Conservation (phyloP, 2,888 invertebrate genomes). For the Ectobius pallidus region DNA sequence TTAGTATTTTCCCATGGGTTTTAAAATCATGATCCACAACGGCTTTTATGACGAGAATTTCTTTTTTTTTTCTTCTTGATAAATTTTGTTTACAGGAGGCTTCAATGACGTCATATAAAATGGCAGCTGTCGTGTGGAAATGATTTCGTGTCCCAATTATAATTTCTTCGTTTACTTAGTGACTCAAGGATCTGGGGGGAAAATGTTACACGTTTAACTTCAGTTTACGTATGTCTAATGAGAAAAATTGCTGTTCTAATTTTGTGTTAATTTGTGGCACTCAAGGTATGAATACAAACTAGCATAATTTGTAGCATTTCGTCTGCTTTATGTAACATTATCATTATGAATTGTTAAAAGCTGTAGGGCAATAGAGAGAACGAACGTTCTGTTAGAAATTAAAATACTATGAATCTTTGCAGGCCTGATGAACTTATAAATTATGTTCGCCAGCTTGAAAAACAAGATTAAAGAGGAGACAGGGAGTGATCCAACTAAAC, state of each 20-base stretch:
- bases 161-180: not conserved
- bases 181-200: not conserved
- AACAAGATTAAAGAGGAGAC: conserved; percentile 91
- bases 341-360: too few species aligned
- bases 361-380: too few species aligned
- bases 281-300: not conserved
- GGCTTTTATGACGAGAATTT: too few species aligned
- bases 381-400: too few species aligned
- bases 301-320: not conserved
- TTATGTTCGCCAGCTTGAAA: conserved; percentile 86
- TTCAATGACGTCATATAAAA: conserved; percentile 11
- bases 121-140: not conserved
- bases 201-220: not conserved
- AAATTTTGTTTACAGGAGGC: not conserved
- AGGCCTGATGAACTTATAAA: conserved; percentile 42
- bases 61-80: too few species aligned
- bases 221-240: not conserved
- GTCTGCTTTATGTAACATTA: not conserved
- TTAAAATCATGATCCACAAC: too few species aligned
- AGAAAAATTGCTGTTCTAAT: not conserved
- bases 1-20: too few species aligned
- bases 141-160: conserved; percentile 7
- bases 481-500: conserved; percentile 72
- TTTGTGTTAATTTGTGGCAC: not conserved
- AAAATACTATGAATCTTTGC: too few species aligned